A percentile compares a stretch with the other conserved stretches of the same genome.
These are phyloP conservation scores for Orestias chungarensis DNA, from an alignment of 2,797 vertebrate species.

Conservation along the genomic window DNA sequence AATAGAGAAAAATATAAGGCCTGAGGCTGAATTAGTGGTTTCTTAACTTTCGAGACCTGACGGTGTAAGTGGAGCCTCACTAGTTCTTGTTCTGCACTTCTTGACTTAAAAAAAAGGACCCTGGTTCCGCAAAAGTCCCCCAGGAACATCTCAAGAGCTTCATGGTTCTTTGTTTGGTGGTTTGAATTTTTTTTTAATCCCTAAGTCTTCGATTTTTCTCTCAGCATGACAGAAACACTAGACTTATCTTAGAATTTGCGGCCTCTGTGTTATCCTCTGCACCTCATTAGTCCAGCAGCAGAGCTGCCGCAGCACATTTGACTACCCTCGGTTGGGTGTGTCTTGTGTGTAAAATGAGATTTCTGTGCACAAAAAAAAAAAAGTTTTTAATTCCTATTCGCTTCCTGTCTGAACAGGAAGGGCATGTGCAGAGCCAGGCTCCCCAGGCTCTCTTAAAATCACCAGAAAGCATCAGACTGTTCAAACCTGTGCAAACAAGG, in stretches of 20 bases:
- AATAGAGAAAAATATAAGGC: slow-evolving; percentile 99
- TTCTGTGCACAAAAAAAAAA: slow-evolving; percentile 74
- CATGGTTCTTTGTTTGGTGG: slow-evolving; percentile 67
- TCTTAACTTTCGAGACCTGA: slow-evolving; percentile 74
- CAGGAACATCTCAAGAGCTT: slow-evolving; percentile 61
- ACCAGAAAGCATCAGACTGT: slow-evolving; percentile 52
- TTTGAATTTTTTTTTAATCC: slow-evolving; percentile 44
- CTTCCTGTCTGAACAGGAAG: slow-evolving; percentile 70
- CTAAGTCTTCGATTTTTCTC: slow-evolving; percentile 52
- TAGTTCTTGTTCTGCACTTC: slow-evolving; percentile 68
- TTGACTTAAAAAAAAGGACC: slow-evolving; percentile 67
- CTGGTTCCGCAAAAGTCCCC: slow-evolving; percentile 65
- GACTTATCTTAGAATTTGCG: slow-evolving; percentile 48
- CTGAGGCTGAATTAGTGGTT: slow-evolving; percentile 99
- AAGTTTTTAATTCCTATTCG: slow-evolving; percentile 63
- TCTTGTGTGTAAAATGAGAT: slow-evolving; percentile 71
- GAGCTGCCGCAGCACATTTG: slow-evolving; percentile 68
- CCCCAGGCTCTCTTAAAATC: slow-evolving; percentile 58
- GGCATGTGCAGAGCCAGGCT: slow-evolving; percentile 56
- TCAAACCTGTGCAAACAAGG: slow-evolving; percentile 75
- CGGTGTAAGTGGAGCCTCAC: slow-evolving; percentile 65
- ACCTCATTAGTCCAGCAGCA: slow-evolving; percentile 69
- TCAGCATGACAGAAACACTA: slow-evolving; percentile 68
- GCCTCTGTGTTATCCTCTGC: slow-evolving; percentile 65
- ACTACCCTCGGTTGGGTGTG: slow-evolving; percentile 60